These are phyloP conservation scores for Heliconius erato DNA, from an alignment of 2,888 invertebrate species.

Conservation along the genomic window DNA sequence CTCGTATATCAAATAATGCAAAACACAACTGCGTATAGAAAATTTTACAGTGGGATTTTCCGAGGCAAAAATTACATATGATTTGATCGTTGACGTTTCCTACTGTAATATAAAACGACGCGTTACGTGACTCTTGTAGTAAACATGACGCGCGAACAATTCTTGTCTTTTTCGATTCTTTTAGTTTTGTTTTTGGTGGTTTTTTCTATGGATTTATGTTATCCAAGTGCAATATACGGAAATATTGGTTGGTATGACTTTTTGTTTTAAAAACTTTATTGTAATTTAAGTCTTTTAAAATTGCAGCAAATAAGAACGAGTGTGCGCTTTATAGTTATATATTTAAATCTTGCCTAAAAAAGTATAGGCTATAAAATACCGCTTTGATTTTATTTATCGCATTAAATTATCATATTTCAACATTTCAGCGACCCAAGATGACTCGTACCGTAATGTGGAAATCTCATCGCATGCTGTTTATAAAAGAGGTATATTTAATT, in stretches of 20 bases:
- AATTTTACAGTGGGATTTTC: constrained; percentile 21
- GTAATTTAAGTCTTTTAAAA: not conserved
- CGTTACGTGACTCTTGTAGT: constrained; percentile 19
- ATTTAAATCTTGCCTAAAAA: not conserved
- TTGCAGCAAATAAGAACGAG: not conserved
- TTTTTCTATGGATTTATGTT: not conserved
- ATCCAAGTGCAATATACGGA: not conserved
- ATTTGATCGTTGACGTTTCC: constrained; percentile 21
- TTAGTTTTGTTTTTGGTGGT: constrained; percentile 8
- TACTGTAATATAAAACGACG: constrained; percentile 9
- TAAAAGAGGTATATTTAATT: not conserved
- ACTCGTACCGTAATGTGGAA: not conserved
- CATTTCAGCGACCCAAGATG: not conserved
- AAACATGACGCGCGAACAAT: constrained; percentile 17
- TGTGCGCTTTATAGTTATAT: not conserved
- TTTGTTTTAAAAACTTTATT: not conserved
- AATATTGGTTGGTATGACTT: not conserved
- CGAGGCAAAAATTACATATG: constrained; percentile 26
- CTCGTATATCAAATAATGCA: too few species aligned
- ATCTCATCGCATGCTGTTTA: not conserved
- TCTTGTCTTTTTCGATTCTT: constrained; percentile 16
- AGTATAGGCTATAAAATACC: too few species aligned
- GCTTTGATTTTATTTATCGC: not conserved
- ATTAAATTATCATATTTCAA: not conserved
- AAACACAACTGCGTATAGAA: not conserved